Percentiles rank a stretch among this genome's conserved stretches.
phyloP scores from a whole-genome alignment of 64 coral and sea anemone genomes.

The Montipora cactus region DNA sequence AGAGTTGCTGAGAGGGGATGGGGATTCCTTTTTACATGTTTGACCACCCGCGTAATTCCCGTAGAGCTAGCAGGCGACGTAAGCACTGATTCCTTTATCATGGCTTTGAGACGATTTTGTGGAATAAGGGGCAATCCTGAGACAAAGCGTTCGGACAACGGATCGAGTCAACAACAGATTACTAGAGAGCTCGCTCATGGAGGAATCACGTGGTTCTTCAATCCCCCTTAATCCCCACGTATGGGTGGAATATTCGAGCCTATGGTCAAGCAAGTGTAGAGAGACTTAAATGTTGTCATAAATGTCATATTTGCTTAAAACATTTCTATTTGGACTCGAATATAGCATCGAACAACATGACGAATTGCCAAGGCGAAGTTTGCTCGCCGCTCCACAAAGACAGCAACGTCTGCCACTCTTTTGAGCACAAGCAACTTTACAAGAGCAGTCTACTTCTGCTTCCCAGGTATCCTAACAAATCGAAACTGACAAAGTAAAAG shows the following conservation, averaged over 20 bases:
- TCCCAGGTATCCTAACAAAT: no score
- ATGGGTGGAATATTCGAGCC: slow-evolving; percentile 60
- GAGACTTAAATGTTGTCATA: slow-evolving; percentile 16
- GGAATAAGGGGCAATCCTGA: slow-evolving; percentile 42
- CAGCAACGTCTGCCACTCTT: no score
- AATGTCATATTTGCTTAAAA: background rate
- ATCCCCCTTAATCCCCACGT: slow-evolving; percentile 4
- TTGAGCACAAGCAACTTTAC: no score
- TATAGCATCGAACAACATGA: background rate
- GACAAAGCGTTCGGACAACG: background rate
- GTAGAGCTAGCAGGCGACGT: no score
- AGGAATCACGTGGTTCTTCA: slow-evolving; percentile 46
- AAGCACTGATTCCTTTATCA: slow-evolving; percentile 7
- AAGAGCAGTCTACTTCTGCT: no score
- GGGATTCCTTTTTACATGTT: no score
- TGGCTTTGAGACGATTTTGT: slow-evolving; percentile 33
- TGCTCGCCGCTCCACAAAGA: no score
- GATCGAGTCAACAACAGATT: background rate
- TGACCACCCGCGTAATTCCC: no score
- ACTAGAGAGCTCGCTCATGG: background rate
- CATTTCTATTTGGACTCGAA: background rate
- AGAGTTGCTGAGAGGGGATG: background rate
- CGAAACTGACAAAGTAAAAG: no score
- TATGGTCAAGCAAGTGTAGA: slow-evolving; percentile 47
- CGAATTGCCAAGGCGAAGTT: no score